These are phyloP conservation scores for Archips xylosteana DNA, from an alignment of 2,888 invertebrate species.

Conservation along the genomic window DNA sequence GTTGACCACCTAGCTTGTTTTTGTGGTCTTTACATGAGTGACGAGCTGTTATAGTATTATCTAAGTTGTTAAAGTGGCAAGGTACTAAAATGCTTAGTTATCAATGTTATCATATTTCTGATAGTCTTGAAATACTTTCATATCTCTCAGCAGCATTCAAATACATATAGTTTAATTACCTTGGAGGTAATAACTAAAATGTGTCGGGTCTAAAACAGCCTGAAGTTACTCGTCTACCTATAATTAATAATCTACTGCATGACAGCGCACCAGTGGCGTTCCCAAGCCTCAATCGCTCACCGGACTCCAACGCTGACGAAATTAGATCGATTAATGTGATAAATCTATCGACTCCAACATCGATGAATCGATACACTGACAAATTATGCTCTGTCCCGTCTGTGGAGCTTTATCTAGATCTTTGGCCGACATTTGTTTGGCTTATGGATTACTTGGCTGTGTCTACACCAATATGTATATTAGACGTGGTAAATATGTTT, in stretches of 20 bases:
- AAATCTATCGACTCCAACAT: conserved; percentile 75
- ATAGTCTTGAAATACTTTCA: background rate
- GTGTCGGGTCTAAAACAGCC: background rate
- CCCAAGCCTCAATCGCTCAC: conserved; percentile 80
- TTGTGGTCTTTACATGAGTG: no score
- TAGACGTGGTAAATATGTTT: conserved; percentile 38
- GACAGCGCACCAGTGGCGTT: conserved; percentile 81
- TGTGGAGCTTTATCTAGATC: conserved; percentile 58
- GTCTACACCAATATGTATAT: conserved; percentile 29
- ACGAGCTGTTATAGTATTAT: background rate
- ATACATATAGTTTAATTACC: background rate
- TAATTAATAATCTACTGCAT: conserved; percentile 65
- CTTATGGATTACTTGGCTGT: conserved; percentile 35
- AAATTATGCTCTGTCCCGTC: conserved; percentile 78
- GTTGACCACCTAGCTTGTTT: no score
- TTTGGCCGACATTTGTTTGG: conserved; percentile 43
- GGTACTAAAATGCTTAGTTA: background rate
- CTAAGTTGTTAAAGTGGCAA: background rate
- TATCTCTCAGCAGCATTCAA: background rate
- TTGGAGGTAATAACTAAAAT: background rate
- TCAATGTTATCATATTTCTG: background rate
- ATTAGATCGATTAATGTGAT: conserved; percentile 84
- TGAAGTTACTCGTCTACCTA: conserved; percentile 18
- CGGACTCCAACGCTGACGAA: conserved; percentile 74
- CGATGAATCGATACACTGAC: conserved; percentile 75